Evolutionary conservation across 2,797 vertebrate species (phyloP).

Genomic region (Acanthurus lineatus): DNA sequence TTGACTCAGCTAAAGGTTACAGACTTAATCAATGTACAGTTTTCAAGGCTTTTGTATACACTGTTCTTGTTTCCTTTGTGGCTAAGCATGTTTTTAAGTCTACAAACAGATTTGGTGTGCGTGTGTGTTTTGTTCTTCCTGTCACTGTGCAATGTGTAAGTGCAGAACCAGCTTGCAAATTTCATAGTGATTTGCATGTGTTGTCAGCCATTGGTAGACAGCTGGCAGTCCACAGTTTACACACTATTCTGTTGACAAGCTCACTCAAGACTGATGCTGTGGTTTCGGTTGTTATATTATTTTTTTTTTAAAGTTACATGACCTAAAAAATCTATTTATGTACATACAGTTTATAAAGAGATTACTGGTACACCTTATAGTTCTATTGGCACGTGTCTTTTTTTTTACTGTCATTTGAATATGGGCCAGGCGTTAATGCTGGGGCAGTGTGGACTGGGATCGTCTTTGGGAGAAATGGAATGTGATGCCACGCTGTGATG

Average conservation of each 20-base stretch:
- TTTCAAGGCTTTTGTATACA: slow-evolving; percentile 21
- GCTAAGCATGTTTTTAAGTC: slow-evolving; percentile 45
- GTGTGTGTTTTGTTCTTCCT: slow-evolving; percentile 39
- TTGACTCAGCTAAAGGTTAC: neutral
- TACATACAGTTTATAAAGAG: neutral
- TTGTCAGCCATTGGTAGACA: slow-evolving; percentile 51
- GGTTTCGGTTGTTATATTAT: neutral
- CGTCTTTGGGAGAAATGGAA: too few relatives aligned
- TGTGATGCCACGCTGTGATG: too few relatives aligned
- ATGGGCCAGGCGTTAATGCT: too few relatives aligned
- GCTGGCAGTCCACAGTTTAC: slow-evolving; percentile 36
- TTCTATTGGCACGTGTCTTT: too few relatives aligned
- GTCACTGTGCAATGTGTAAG: slow-evolving; percentile 57
- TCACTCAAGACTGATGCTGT: neutral
- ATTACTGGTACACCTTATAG: neutral
- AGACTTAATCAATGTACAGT: neutral
- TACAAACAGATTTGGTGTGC: slow-evolving; percentile 34
- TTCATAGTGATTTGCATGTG: slow-evolving; percentile 78
- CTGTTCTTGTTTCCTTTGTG: slow-evolving; percentile 73
- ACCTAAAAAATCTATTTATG: neutral
- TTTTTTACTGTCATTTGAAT: too few relatives aligned
- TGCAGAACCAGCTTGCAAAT: slow-evolving; percentile 79
- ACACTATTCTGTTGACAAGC: slow-evolving; percentile 41
- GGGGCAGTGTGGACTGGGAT: too few relatives aligned
- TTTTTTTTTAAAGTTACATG: neutral